Evolutionary conservation across 1,140 invertebrate genomes (phyloP), one percentile per base, ranked within the genome.

Genomic region (Lysiphlebus fabarum): DNA sequence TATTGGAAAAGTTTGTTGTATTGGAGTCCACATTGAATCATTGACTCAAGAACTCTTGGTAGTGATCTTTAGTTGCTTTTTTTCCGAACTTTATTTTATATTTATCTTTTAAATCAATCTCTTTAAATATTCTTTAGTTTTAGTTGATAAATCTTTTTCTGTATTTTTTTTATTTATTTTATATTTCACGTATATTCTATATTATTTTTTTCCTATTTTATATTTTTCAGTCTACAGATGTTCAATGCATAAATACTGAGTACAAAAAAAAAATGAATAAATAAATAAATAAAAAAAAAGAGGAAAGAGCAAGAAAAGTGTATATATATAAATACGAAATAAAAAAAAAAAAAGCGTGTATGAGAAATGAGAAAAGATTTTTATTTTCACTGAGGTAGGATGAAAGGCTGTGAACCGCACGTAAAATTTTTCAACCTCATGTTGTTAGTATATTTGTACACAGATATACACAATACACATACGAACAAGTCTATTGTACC

Each of bases 1-100:
- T 64, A 64, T 64, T 64, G 57, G 57, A 62, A 61, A 59, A 62
- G 59, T 64, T 64, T 14, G 8, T 26, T 26, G 17, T 26, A 26
- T 26, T 26, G 17, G 17, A 26, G 17, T 26, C 17, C 17, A 26
- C 17, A 26, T 14, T 14, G 17, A 8, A n/a, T n/a, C n/a, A n/a
- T 26, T 12, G 7, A 7, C 5, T 11, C n/a, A 7, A 41, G n/a
- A 10, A 10, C 53, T 34, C 42, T 36, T 12, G 5, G 1, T n/a
- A 53, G 17, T 53, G 49, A 59, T 59, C 49, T 38, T n/a, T 17
- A 33, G 50, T 34, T 53, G 44, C 17, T 53, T 59, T 53, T 10
- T 40, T n/a, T 36, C 1, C 17, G 4, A 14, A 5, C 17, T 26
- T 26, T 26, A 26, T 26, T 26, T 26, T 26, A 26, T 2, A 26